These are phyloP conservation scores for Drosophila suboccidentalis DNA, from an alignment of 2,888 invertebrate species.

Conservation along the genomic window DNA sequence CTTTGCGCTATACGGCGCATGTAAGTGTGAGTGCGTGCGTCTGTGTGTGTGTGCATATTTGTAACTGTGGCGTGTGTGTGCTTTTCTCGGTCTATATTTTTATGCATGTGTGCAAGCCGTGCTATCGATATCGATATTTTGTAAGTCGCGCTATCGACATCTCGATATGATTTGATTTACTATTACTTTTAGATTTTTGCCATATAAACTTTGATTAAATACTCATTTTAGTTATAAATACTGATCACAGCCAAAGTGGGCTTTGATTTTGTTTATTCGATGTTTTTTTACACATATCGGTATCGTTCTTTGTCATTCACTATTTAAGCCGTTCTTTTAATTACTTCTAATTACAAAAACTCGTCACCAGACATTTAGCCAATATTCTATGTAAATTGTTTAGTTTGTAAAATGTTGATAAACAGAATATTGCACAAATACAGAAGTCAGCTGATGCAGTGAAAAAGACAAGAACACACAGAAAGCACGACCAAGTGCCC, in stretches of 20 bases:
- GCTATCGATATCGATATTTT: constrained; percentile 34
- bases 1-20: constrained; percentile 3
- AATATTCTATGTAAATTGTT: constrained; percentile 1
- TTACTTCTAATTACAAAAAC: neutral
- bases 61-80: constrained; percentile 8
- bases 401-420: constrained; percentile 7
- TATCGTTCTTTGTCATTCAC: constrained; percentile 5
- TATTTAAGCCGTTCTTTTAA: constrained; percentile 10
- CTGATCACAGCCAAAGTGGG: neutral
- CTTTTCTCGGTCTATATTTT: neutral
- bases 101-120: constrained; percentile 20
- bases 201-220: neutral
- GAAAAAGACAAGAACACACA: neutral
- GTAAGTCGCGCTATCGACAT: constrained; percentile 31
- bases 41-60: constrained; percentile 13
- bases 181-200: neutral
- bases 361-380: neutral
- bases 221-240: neutral
- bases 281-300: constrained; percentile 10
- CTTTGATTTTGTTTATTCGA: constrained; percentile 5
- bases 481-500: constrained; percentile 18
- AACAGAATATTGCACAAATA: neutral
- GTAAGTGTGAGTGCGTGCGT: neutral
- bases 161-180: neutral
- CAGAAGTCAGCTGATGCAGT: constrained; percentile 4